Base-by-base conservation (phyloP, 2,797 vertebrate species). In the Darevskia nairensis region DNA sequence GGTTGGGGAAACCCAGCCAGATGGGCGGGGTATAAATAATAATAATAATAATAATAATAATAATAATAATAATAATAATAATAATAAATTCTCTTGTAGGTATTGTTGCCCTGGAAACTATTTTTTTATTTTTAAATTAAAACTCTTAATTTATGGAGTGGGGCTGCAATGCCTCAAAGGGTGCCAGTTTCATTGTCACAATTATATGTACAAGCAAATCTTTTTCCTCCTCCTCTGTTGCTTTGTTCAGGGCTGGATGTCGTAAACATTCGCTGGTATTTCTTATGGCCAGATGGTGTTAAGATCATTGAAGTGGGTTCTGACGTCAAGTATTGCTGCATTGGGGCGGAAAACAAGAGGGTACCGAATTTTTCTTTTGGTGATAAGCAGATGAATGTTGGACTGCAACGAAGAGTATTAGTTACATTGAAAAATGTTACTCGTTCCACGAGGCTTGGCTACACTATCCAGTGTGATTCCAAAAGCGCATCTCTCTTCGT, bases 251-350 rank as follows among this genome's bases (percentile, higher is more conserved):
- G 90, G 1, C n/a, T 89, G 55, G 82, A 92, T 17, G 39, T 17
- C 35, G 86, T 90, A 74, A 81, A 85, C 66, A 78, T 29, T 44
- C n/a, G 0, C 0, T 7, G 2, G 17, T 32, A 23, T 64, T 72
- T 91, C 13, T 78, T 97, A 82, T 95, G 96, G 83, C 96, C 96
- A 72, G 4, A 74, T 27, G 83, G 50, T 55, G 15, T 95, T 4
- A 96, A 94, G 76, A 3, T 93, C 71, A 55, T 96, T 69, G 93
- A 95, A 66, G 95, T 95, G 89, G 97, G 96, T 46, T 94, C 96
- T 80, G 44, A 84, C 71, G 64, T 96, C 76, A 96, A 87, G 32
- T 23, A 97, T 41, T 97, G 97, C 78, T 96, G 95, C 72, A 17
- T 97, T 82, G 95, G 90, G 59, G 81, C 81, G 3, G 90, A 72